These are phyloP conservation scores for Vireo griseus DNA, from an alignment of 2,797 vertebrate species.

Conservation along the genomic window DNA sequence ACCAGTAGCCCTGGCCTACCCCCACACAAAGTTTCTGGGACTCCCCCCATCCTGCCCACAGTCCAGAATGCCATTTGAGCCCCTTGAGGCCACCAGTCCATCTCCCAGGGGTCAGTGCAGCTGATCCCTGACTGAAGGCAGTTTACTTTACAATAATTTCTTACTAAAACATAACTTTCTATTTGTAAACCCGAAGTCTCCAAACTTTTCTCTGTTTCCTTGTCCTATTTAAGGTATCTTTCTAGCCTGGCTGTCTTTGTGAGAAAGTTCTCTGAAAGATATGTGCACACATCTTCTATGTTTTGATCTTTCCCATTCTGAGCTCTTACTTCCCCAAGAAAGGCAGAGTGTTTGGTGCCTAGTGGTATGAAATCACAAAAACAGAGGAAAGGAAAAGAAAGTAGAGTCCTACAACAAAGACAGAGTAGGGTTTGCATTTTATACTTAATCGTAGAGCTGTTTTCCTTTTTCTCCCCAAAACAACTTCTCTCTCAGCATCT, in stretches of 20 bases:
- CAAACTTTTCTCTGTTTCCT: neutral
- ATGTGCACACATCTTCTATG: fast-evolving
- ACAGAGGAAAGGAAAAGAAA: neutral
- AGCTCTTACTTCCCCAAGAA: neutral
- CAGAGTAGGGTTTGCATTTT: neutral
- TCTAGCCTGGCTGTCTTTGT: neutral
- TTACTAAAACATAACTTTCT: neutral
- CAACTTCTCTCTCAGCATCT: neutral
- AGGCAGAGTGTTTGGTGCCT: neutral
- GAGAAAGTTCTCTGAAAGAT: neutral
- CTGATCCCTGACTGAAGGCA: neutral
- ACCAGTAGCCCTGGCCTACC: neutral
- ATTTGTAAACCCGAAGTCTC: neutral
- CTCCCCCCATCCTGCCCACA: neutral
- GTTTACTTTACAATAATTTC: neutral
- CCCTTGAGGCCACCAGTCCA: neutral
- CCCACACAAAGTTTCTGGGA: neutral
- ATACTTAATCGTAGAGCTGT: neutral
- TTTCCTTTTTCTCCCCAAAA: neutral
- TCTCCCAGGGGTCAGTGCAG: neutral
- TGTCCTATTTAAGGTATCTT: neutral
- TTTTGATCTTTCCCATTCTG: neutral
- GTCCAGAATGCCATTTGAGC: neutral
- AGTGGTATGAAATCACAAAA: neutral
- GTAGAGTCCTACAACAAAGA: neutral